Evolutionary conservation across 2,113 vertebrate species (phyloP).

Genomic region (Origma solitaria): DNA sequence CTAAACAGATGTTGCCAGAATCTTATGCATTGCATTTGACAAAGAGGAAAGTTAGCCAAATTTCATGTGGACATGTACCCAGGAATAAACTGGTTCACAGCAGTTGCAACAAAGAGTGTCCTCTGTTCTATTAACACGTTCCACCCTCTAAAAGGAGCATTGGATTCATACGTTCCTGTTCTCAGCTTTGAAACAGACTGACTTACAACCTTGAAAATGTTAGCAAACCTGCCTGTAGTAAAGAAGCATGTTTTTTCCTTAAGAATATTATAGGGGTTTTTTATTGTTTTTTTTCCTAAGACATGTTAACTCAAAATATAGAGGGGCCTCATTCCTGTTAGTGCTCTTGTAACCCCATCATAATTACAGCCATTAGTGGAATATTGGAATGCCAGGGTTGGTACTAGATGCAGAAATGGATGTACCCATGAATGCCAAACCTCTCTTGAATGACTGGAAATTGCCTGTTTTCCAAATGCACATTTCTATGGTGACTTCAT

Average conservation of each 20-base stretch:
- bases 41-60: neutral
- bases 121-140: neutral
- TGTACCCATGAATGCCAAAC: neutral
- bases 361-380: neutral
- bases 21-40: neutral
- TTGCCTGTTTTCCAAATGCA: neutral
- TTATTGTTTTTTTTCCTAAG: neutral
- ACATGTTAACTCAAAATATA: neutral
- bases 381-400: neutral
- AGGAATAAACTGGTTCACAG: neutral
- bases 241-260: rapidly evolving
- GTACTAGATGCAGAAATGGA: neutral
- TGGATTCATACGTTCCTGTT: neutral
- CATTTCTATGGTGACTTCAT: neutral
- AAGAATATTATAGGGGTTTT: neutral
- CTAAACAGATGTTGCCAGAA: neutral
- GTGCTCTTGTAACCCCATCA: neutral
- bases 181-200: neutral
- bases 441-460: neutral
- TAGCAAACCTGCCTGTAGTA: neutral
- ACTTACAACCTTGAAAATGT: neutral
- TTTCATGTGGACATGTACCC: neutral
- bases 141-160: neutral
- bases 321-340: neutral
- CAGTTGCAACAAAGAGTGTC: neutral